A percentile compares a stretch with the other conserved stretches of the same genome.
phyloP scores from a whole-genome alignment of 1,140 invertebrate genomes.

The Monomorium pharaonis region DNA sequence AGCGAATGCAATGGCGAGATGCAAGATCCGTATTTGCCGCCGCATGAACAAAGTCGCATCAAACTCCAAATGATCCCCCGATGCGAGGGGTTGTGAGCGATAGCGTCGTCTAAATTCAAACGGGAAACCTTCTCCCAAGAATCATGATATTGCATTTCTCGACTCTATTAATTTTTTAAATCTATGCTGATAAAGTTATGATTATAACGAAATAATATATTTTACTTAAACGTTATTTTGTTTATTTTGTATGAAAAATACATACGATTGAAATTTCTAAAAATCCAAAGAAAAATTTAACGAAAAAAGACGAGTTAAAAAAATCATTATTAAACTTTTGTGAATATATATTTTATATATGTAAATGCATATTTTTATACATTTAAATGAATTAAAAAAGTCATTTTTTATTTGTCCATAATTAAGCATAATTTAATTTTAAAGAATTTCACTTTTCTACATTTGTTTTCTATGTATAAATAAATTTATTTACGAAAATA shows the following conservation, averaged over 20 bases:
- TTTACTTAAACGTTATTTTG: not conserved
- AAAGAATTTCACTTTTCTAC: not conserved
- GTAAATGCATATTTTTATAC: not conserved
- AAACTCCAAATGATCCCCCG: not conserved
- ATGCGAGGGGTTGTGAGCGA: not conserved
- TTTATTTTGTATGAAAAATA: not conserved
- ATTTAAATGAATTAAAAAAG: not conserved
- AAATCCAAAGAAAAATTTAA: not conserved
- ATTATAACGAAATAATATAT: not conserved
- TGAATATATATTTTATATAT: too few relatives aligned
- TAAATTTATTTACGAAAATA: not conserved
- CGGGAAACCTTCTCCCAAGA: not conserved
- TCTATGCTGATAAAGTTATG: not conserved
- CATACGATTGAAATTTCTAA: not conserved
- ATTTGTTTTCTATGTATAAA: not conserved
- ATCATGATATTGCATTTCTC: not conserved
- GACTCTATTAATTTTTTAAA: not conserved
- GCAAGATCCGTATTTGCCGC: constrained; percentile 34
- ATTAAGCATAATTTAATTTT: not conserved
- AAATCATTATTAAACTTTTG: not conserved
- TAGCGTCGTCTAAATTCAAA: not conserved
- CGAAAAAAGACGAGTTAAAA: not conserved
- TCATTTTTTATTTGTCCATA: not conserved
- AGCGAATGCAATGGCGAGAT: constrained; percentile 47
- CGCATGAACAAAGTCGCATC: not conserved